Conservation (phyloP, 92 coral and sea anemone species). For the Pocillopora grandis region DNA sequence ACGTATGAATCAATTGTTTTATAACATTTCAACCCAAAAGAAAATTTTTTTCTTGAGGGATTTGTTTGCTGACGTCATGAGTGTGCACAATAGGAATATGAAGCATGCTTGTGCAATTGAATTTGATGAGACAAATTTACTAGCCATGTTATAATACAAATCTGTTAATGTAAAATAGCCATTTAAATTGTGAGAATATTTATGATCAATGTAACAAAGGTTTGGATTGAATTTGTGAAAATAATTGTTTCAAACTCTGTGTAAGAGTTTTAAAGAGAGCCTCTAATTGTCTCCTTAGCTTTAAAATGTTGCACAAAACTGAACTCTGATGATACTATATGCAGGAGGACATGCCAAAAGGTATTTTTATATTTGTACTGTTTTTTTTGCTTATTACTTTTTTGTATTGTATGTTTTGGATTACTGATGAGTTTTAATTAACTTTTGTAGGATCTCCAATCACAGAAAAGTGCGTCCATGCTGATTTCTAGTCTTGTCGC, state of each 20-base stretch:
- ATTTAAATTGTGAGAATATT: too few species aligned
- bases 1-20: too few species aligned
- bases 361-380: neutral
- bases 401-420: neutral
- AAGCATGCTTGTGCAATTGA: too few species aligned
- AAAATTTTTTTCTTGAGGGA: too few species aligned
- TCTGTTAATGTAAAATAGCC: too few species aligned
- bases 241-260: neutral
- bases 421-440: neutral
- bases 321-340: conserved; percentile 30
- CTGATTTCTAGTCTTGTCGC: conserved; percentile 14
- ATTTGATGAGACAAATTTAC: too few species aligned
- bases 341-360: conserved; percentile 60
- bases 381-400: neutral
- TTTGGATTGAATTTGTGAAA: too few species aligned
- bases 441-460: conserved; percentile 19
- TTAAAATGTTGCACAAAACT: conserved; percentile 54
- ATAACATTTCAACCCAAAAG: too few species aligned
- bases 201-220: too few species aligned
- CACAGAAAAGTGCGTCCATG: conserved; percentile 18
- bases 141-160: too few species aligned
- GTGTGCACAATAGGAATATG: too few species aligned
- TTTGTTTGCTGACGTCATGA: too few species aligned
- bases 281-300: conserved; percentile 30
- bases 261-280: neutral